phyloP scores from a whole-genome alignment of 2,113 vertebrate species.

The Rhabdomys dilectus region DNA sequence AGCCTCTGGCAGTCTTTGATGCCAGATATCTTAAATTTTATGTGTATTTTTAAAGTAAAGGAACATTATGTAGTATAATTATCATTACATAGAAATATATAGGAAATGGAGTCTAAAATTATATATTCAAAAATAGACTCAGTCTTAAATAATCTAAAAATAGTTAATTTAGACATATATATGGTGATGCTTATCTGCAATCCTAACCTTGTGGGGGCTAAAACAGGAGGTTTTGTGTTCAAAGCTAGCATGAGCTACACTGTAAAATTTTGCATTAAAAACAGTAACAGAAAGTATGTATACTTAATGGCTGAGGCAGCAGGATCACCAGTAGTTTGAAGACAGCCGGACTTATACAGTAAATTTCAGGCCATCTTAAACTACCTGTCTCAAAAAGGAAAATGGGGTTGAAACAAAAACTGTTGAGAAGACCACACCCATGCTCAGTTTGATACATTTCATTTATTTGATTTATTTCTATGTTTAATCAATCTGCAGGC shows the following conservation, averaged over 20 bases:
- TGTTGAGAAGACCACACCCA: background rate
- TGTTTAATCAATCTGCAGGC: background rate
- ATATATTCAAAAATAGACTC: background rate
- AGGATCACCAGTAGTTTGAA: background rate
- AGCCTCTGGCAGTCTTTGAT: background rate
- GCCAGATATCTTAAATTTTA: background rate
- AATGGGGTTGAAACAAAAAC: background rate
- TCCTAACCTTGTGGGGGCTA: background rate
- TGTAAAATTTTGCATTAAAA: background rate
- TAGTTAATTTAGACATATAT: constrained; percentile 3
- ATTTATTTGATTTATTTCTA: constrained; percentile 58
- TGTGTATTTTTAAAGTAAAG: background rate
- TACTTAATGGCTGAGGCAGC: no score
- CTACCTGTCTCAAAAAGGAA: background rate
- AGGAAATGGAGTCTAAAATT: background rate
- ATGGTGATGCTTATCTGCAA: background rate
- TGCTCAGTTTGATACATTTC: constrained; percentile 21
- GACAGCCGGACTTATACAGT: background rate
- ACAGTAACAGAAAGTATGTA: no score
- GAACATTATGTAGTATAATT: background rate
- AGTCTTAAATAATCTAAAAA: background rate
- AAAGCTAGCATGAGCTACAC: background rate
- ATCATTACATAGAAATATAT: constrained; percentile 18
- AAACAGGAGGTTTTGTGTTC: background rate
- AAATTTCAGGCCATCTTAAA: background rate